These are phyloP conservation scores for Calyptommatus sinebrachiatus DNA, from an alignment of 2,113 vertebrate species.

Conservation along the genomic window DNA sequence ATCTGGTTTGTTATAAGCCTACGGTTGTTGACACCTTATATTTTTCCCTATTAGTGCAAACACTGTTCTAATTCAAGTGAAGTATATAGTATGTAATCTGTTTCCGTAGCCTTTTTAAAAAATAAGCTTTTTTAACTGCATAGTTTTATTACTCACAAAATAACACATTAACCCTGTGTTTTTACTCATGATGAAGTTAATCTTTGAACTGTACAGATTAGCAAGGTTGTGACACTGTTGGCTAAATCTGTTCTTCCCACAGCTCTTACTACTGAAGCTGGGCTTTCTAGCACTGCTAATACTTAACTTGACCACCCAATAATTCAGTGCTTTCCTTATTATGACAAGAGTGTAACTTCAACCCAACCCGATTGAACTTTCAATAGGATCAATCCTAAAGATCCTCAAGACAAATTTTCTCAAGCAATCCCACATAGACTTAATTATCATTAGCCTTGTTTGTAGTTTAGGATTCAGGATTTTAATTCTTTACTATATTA, in stretches of 20 bases:
- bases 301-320: neutral
- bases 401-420: slow-evolving; percentile 4
- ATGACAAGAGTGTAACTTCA: neutral
- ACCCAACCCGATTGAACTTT: neutral
- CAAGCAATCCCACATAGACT: neutral
- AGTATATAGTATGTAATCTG: slow-evolving; percentile 12
- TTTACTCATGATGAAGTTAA: neutral
- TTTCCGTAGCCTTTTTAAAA: neutral
- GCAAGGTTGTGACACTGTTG: neutral
- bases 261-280: neutral
- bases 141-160: slow-evolving; percentile 20
- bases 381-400: slow-evolving; percentile 4
- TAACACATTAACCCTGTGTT: neutral
- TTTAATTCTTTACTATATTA: neutral
- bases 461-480: neutral
- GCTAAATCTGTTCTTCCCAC: slow-evolving; percentile 11
- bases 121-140: slow-evolving; percentile 27
- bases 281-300: neutral
- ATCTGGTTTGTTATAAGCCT: neutral
- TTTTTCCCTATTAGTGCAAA: neutral
- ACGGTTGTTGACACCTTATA: neutral
- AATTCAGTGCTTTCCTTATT: neutral
- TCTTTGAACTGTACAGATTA: slow-evolving; percentile 5
- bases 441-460: neutral
- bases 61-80: neutral